Base-by-base conservation (phyloP, 2,888 invertebrate genomes). In the Hartigia nigra region DNA sequence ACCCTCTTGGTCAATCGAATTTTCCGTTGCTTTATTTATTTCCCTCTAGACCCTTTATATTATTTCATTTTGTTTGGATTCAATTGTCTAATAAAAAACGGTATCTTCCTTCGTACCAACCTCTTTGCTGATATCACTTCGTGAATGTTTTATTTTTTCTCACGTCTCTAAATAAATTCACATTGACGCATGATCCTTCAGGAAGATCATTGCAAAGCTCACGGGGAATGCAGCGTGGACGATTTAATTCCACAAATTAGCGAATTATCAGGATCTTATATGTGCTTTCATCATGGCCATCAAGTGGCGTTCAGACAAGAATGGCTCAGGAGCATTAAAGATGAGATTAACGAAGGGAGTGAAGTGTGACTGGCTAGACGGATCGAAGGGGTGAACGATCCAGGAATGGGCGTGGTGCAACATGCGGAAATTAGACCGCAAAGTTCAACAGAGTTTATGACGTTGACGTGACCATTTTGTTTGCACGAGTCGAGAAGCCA, bases 351-450 rank as follows among this genome's bases (percentile, higher is more conserved):
- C 55, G 55, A 55, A 55, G 55, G 55, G 55, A 23, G 23, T 55
- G 55, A 23, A 55, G 32, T 72, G 32, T 34, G 34, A 72, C 31
- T 34, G 72, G 34, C 31, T 72, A 34, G 34, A 32, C 72, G 31
- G 72, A 72, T 55, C 55, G 55, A 69, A 39, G 34, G 31, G 39
- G 70, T 37, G 32, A 77, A 74, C 70, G 79, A 75, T 72, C 39
- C 39, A 74, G 75, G 74, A 74, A 37, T 14, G 79, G 77, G 79
- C 74, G 72, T 74, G 76, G 76, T 80, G 81, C 80, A 80, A 80
- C 81, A 80, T 79, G 84, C 85, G 87, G 87, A 87, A 88, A 88
- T 88, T 88, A 87, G 86, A 88, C 84, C 86, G 83, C 84, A 81
- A 86, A 85, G 82, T 87, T 87, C 80, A 81, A 81, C 82, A 79